Conservation (phyloP, 2,888 invertebrate genomes). For the Iselma pallidipennis region DNA sequence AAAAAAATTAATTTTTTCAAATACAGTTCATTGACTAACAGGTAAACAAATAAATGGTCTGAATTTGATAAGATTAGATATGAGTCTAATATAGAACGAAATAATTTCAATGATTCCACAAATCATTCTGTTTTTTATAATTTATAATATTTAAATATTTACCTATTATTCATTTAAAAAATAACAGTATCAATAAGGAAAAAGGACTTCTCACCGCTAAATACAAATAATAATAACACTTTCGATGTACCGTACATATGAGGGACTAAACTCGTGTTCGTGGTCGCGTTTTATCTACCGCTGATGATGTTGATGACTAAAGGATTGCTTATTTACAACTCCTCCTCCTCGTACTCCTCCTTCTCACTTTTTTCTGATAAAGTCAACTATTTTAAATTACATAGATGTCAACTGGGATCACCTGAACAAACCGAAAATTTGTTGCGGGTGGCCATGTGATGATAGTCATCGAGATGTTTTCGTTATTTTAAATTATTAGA, state of each 20-base stretch:
- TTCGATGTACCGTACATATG: neutral
- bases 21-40: neutral
- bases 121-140: too few species aligned
- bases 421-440: neutral
- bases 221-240: neutral
- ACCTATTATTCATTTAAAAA: neutral
- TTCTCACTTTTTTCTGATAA: neutral
- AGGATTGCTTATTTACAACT: constrained; percentile 20
- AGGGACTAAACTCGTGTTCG: neutral
- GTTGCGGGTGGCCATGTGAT: too few species aligned
- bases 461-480: too few species aligned
- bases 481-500: too few species aligned
- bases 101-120: too few species aligned
- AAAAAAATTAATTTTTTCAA: neutral
- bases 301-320: constrained; percentile 13
- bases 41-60: neutral
- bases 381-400: neutral
- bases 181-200: neutral
- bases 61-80: constrained; percentile 1
- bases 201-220: neutral
- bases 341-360: too few species aligned
- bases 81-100: neutral
- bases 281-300: neutral
- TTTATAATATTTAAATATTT: neutral
- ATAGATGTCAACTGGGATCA: neutral